Evolutionary conservation across 2,797 vertebrate species (phyloP).

Genomic region (Halcyon leucocephala): DNA sequence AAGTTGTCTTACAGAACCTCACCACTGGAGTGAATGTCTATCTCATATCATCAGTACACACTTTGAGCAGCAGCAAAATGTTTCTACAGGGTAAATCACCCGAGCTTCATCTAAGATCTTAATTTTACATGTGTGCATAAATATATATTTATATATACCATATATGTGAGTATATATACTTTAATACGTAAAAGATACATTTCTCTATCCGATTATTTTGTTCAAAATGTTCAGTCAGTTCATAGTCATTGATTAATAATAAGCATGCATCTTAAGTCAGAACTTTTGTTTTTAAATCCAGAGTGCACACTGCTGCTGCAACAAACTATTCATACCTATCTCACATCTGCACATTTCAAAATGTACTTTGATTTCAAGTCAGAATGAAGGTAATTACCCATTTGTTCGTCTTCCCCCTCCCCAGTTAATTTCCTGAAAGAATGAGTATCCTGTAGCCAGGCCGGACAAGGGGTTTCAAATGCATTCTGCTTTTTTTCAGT

Average conservation of each 20-base stretch:
- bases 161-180: neutral
- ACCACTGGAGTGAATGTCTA: rapidly evolving
- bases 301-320: neutral
- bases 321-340: neutral
- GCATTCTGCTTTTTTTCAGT: neutral
- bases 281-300: neutral
- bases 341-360: neutral
- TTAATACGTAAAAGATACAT: neutral
- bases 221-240: neutral
- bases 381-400: neutral
- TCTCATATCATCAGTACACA: neutral
- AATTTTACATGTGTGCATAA: neutral
- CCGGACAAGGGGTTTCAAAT: neutral
- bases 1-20: neutral
- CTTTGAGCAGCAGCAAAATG: neutral
- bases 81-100: neutral
- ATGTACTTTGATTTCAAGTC: neutral
- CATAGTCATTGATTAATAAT: neutral
- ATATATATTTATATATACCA: neutral
- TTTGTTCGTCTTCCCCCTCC: neutral
- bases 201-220: neutral
- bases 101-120: neutral
- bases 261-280: neutral
- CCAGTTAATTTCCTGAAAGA: neutral
- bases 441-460: neutral